A percentile compares a stretch with the other conserved stretches of the same genome.
Evolutionary conservation across 92 coral and sea anemone genomes (phyloP).

Genomic region (Epizoanthus illoricatus): DNA sequence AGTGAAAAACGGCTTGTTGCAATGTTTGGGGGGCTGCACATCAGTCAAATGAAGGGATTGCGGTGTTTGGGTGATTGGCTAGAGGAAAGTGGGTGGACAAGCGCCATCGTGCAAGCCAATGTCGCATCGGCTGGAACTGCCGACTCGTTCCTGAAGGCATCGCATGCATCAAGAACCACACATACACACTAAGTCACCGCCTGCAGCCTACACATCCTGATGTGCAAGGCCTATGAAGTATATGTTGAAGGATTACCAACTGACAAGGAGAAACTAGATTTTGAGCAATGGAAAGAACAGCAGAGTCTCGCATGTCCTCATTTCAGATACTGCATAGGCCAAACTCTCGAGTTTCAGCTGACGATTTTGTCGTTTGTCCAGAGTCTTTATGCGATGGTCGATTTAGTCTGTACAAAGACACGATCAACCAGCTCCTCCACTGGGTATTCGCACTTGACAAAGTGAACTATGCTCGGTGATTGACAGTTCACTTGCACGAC

Average conservation of each 20-base stretch:
- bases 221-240: constrained; percentile 37
- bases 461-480: constrained; percentile 47
- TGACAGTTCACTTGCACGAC: constrained; percentile 56
- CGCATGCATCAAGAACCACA: constrained; percentile 30
- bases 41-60: constrained; percentile 46
- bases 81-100: constrained; percentile 49
- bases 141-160: constrained; percentile 17
- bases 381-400: constrained; percentile 37
- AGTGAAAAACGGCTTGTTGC: constrained; percentile 23
- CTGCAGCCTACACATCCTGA: constrained; percentile 29
- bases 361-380: constrained; percentile 26
- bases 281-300: constrained; percentile 17
- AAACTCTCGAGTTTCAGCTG: constrained; percentile 32
- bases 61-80: constrained; percentile 43
- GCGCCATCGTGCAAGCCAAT: constrained; percentile 34
- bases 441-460: constrained; percentile 52
- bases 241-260: neutral
- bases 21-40: constrained; percentile 44
- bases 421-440: constrained; percentile 36
- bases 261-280: constrained; percentile 5
- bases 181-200: constrained; percentile 33
- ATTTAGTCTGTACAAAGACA: constrained; percentile 35
- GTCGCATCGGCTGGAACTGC: constrained; percentile 36
- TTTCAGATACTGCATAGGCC: constrained; percentile 46
- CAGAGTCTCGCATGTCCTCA: constrained; percentile 26